Percentiles rank a stretch among this genome's conserved stretches.
Conservation (phyloP, 2,797 vertebrate species). For the Lophius americanus region DNA sequence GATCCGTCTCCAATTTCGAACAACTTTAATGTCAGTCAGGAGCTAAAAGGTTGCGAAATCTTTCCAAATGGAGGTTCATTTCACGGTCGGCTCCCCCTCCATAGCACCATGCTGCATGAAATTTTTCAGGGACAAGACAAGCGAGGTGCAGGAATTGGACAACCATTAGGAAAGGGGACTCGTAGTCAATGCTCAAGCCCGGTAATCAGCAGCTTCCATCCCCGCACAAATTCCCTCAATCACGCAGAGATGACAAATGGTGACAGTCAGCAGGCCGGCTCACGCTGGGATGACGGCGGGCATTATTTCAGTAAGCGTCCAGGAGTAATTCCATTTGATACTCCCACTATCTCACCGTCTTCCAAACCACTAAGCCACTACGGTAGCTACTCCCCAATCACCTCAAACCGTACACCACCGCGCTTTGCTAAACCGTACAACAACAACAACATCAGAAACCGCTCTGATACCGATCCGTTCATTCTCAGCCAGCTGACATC, state of each 20-base stretch:
- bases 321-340: conserved; percentile 19
- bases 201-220: conserved; percentile 82
- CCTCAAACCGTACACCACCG: conserved; percentile 58
- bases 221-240: conserved; percentile 84
- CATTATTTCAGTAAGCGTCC: conserved; percentile 70
- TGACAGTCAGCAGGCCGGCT: conserved; percentile 54
- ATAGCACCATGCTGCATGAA: conserved; percentile 91
- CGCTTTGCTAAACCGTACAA: conserved; percentile 70
- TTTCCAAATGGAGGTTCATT: conserved; percentile 79
- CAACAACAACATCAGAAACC: conserved; percentile 81
- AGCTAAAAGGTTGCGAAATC: conserved; percentile 80
- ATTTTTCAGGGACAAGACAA: conserved; percentile 82
- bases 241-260: conserved; percentile 78
- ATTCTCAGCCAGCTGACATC: conserved; percentile 88
- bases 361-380: conserved; percentile 59
- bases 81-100: conserved; percentile 82
- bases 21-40: conserved; percentile 79
- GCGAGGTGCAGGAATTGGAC: conserved; percentile 69
- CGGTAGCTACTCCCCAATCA: conserved; percentile 79
- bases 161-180: conserved; percentile 75
- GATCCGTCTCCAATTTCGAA: conserved; percentile 78
- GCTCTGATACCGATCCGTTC: conserved; percentile 92
- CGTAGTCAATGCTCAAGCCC: conserved; percentile 87
- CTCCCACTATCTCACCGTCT: conserved; percentile 25
- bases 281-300: conserved; percentile 66